Conservation (phyloP, 2,113 vertebrate genomes). For the Cettia cetti region DNA sequence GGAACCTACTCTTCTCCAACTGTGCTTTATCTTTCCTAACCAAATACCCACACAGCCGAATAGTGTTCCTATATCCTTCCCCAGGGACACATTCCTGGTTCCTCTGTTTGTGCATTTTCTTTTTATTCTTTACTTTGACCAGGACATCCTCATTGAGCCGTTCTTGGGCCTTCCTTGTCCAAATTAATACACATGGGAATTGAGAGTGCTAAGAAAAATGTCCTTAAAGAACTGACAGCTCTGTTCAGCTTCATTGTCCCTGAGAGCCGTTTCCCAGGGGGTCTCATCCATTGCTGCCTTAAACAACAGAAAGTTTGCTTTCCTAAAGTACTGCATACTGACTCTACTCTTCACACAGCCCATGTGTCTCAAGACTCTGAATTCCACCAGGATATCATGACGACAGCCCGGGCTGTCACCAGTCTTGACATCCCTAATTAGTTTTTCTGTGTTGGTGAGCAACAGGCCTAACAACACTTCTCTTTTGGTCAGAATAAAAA, state of each 20-base stretch:
- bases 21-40: background rate
- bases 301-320: background rate
- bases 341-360: background rate
- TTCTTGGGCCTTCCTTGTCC: background rate
- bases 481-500: background rate
- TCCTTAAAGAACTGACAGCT: background rate
- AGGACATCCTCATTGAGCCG: background rate
- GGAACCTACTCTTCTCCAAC: background rate
- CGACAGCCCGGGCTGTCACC: background rate
- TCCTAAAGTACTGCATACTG: background rate
- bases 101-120: background rate
- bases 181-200: background rate
- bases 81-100: background rate
- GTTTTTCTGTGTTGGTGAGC: background rate
- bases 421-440: background rate
- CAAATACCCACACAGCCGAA: background rate
- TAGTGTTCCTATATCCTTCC: background rate
- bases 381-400: background rate
- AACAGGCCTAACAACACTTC: background rate
- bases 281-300: background rate
- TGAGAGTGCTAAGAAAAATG: background rate
- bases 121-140: background rate
- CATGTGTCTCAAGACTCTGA: background rate
- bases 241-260: background rate
- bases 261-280: background rate